phyloP scores from a whole-genome alignment of 2,113 vertebrate genomes.

The Bambusicola thoracicus region DNA sequence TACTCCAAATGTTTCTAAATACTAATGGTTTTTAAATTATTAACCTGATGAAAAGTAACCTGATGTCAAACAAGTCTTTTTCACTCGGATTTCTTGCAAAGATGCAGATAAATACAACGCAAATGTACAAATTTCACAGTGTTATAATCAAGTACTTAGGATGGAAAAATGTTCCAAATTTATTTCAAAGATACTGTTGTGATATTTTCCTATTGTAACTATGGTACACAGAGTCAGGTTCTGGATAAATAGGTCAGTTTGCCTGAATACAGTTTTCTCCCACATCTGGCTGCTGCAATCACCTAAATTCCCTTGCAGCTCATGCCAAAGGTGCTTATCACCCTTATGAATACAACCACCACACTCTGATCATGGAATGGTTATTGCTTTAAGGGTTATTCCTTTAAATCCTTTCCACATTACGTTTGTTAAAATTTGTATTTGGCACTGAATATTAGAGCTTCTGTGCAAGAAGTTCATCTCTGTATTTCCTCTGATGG shows the following conservation, averaged over 20 bases:
- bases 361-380: no score
- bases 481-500: background rate
- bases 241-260: background rate
- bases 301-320: background rate
- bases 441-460: background rate
- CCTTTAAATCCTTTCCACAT: background rate
- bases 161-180: background rate
- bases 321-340: background rate
- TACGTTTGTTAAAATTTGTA: background rate
- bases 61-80: background rate
- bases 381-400: background rate
- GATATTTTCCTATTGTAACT: background rate
- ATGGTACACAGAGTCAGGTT: background rate
- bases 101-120: background rate
- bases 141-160: background rate
- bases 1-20: background rate
- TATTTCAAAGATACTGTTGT: background rate
- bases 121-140: background rate
- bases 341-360: background rate
- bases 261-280: background rate
- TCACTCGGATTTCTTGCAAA: background rate
- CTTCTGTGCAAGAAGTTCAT: background rate
- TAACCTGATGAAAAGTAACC: background rate
- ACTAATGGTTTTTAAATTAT: background rate
- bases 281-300: background rate